phyloP scores from a whole-genome alignment of 2,888 invertebrate genomes.

The Cremastobaeus sp. region DNA sequence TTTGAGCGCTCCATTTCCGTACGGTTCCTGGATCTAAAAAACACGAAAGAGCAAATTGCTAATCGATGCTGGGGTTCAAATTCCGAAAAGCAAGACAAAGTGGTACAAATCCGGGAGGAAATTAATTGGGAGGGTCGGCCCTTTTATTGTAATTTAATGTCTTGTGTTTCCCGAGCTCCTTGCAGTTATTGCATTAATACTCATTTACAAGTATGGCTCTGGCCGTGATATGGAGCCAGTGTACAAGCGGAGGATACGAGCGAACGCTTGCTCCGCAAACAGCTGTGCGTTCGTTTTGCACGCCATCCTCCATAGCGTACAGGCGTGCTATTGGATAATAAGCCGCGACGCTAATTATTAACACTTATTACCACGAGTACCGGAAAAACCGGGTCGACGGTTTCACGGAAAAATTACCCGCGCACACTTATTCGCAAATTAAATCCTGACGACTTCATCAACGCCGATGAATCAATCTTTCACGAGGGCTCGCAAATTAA shows the following conservation, averaged over 20 bases:
- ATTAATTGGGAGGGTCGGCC: slow-evolving; percentile 50
- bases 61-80: too few species aligned
- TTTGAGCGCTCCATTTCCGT: too few species aligned
- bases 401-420: slow-evolving; percentile 7
- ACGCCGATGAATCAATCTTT: slow-evolving; percentile 22
- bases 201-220: slow-evolving; percentile 59
- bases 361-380: slow-evolving; percentile 35
- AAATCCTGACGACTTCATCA: slow-evolving; percentile 42
- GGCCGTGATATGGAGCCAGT: slow-evolving; percentile 14
- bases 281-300: slow-evolving; percentile 41
- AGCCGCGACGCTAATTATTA: slow-evolving; percentile 41
- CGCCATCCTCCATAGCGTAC: slow-evolving; percentile 50
- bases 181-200: slow-evolving; percentile 58
- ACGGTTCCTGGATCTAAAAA: too few species aligned
- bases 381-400: slow-evolving; percentile 5
- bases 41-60: too few species aligned
- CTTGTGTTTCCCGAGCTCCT: slow-evolving; percentile 45
- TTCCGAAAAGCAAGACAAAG: slow-evolving; percentile 32
- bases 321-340: slow-evolving; percentile 60
- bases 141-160: slow-evolving; percentile 59
- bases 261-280: slow-evolving; percentile 42
- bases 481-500: background rate
- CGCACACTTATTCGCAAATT: slow-evolving; percentile 8
- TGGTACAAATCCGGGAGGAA: slow-evolving; percentile 37
- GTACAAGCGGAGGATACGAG: slow-evolving; percentile 39